Evolutionary conservation across 2,888 invertebrate genomes (phyloP), one percentile per base, ranked within the genome.

Genomic region (Tetragonula carbonaria): DNA sequence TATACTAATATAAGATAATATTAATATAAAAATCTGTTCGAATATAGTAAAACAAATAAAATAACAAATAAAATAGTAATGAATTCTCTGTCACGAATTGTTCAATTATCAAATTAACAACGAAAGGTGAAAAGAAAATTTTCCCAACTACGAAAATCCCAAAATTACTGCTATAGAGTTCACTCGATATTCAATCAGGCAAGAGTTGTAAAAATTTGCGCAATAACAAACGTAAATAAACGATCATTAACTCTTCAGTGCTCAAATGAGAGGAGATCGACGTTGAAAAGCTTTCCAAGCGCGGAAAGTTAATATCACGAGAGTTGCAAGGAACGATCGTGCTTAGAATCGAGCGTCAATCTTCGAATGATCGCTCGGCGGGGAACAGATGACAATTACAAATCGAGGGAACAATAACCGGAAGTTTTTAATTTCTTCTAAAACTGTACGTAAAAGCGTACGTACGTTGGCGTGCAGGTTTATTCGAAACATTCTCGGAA

Each of bases 401-500:
- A 4, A 23, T 6, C 16, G 3, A 33, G 38, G 4, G 23, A 55
- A 23, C 57, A 57, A 33, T 21, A 0, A 8, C 3, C 18, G 55
- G 2, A 38, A n/a, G 16, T 38, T 74, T 33, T 74, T 51, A 74
- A 57, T 80, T 70, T 55, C 5, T 38, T 38, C n/a, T 11, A 57
- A 74, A 80, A 70, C 38, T n/a, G n/a, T 21, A 33, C 8, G 6
- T 45, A 13, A 53, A 21, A 8, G 11, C 11, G 5, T 16, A n/a
- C n/a, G 21, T 8, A 16, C 65, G 45, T 8, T 45, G 45, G 45
- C 45, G 45, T 18, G 13, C 28, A 16, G 38, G 73, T 80, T 81
- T 73, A 68, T 80, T 80, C 62, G n/a, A 62, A 72, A 45, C 33
- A 63, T 73, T 63, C 68, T 23, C 38, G 73, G 72, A 81, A 80